Evolutionary conservation across 2,113 vertebrate species (phyloP), one percentile per base, ranked within the genome.

Genomic region (Nothocercus nigrocapillus): DNA sequence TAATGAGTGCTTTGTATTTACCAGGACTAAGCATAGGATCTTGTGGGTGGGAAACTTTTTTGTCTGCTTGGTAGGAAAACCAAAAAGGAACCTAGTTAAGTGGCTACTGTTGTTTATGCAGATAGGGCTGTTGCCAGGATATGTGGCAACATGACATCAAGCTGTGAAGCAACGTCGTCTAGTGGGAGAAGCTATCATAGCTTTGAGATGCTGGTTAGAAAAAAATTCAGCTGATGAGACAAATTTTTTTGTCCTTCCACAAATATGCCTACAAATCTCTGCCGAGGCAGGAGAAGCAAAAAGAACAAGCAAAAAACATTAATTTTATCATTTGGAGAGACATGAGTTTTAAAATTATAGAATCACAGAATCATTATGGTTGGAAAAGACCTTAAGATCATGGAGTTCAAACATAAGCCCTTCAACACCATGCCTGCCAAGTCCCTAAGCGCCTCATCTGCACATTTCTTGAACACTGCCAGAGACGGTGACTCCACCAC

Each of bases 101-200:
- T 81, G 69, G 25, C 80, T 82, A 6, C 94, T 92, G 94, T 86
- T 96, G 73, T 66, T 69, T n/a, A 40, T 76, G 2, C 13, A 51
- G 34, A 67, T 80, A 74, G 36, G 38, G 63, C 42, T 75, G 64
- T 94, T 96, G 80, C 86, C 69, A 90, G 92, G 83, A 38, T 85
- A 68, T 84, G 64, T 56, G 73, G 24, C 42, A 1, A 1, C 4
- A 7, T 54, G 67, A 61, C 28, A 7, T 28, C 30, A 59, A 54
- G 36, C 54, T 27, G n/a, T 40, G 56, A 40, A 27, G 45, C 11
- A 12, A 3, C 30, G 13, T 53, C 34, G 9, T 89, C 86, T 84
- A 18, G 42, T 78, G 69, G 66, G 86, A 84, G 45, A 56, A 14
- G 5, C 13, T 77, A 27, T 15, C 2, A 4, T 21, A 58, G 51